Conservation (phyloP, 2,797 vertebrate genomes). For the Smutsia temminckii region DNA sequence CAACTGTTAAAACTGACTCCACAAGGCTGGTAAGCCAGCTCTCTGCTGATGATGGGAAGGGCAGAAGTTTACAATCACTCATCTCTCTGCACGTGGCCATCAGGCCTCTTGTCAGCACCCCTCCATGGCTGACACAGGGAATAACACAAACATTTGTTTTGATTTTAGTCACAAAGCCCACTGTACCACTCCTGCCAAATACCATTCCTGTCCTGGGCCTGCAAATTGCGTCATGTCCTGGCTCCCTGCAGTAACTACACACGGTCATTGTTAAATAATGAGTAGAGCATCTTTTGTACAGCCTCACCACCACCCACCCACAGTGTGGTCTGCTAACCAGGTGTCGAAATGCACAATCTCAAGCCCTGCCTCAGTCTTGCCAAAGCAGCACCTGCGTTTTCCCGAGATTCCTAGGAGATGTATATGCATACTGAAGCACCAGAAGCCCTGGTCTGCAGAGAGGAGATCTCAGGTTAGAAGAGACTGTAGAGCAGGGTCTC, state of each 20-base stretch:
- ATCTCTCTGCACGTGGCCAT: background rate
- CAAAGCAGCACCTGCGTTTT: background rate
- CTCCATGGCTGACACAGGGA: background rate
- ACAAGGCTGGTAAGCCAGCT: background rate
- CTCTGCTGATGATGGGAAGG: background rate
- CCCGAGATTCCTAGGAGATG: background rate
- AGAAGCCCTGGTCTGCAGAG: background rate
- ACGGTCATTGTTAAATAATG: background rate
- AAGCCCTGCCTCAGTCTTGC: accelerated
- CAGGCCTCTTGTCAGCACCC: background rate
- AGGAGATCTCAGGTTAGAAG: background rate
- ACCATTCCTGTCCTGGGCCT: background rate
- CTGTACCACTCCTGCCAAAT: background rate
- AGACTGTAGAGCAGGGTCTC: background rate
- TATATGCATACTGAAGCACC: background rate
- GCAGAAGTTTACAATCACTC: background rate
- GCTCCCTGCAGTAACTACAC: background rate
- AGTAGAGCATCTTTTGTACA: background rate
- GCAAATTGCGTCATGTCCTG: background rate
- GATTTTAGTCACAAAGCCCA: slow-evolving; percentile 36
- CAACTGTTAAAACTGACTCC: background rate
- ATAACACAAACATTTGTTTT: slow-evolving; percentile 29
- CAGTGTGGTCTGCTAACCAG: background rate
- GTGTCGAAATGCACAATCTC: background rate
- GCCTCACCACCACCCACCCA: accelerated